Evolutionary conservation across 1,140 invertebrate species (phyloP).

Genomic region (Macrosteles quadrilineatus): DNA sequence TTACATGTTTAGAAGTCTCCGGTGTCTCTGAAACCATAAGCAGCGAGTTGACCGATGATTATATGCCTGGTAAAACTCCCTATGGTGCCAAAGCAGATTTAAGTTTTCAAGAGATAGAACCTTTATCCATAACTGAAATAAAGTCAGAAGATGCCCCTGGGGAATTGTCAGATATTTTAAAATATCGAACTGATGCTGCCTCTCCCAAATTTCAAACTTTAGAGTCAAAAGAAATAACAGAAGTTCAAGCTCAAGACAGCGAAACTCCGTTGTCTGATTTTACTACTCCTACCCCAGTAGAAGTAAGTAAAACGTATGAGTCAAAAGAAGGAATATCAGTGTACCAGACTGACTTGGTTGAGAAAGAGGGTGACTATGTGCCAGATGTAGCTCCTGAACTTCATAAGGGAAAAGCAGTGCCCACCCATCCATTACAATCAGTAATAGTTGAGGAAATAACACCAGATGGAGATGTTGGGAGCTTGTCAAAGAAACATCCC

Average conservation of each 20-base stretch:
- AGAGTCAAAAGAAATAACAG: constrained; percentile 60
- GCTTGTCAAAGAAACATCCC: constrained; percentile 50
- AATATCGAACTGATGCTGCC: constrained; percentile 58
- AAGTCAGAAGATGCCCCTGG: constrained; percentile 56
- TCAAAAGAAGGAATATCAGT: constrained; percentile 55
- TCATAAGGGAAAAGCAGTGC: constrained; percentile 55
- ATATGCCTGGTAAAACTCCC: constrained; percentile 50
- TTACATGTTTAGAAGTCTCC: constrained; percentile 58
- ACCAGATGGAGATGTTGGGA: constrained; percentile 53
- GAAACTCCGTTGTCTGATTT: constrained; percentile 51
- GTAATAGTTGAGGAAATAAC: constrained; percentile 61
- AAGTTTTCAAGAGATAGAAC: constrained; percentile 56
- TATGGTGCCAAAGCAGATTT: constrained; percentile 54
- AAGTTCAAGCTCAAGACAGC: constrained; percentile 56
- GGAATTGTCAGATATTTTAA: constrained; percentile 56
- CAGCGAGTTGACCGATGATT: constrained; percentile 61
- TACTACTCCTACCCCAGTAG: constrained; percentile 47
- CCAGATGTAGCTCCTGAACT: constrained; percentile 56
- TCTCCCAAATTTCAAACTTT: constrained; percentile 52
- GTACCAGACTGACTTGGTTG: constrained; percentile 55
- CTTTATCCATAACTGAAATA: constrained; percentile 57
- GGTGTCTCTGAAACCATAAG: constrained; percentile 54
- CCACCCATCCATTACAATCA: constrained; percentile 57
- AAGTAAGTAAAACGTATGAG: constrained; percentile 50
- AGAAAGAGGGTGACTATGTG: constrained; percentile 58